Conservation (phyloP, 2,888 invertebrate species). For the Rhaphigaster nebulosa region DNA sequence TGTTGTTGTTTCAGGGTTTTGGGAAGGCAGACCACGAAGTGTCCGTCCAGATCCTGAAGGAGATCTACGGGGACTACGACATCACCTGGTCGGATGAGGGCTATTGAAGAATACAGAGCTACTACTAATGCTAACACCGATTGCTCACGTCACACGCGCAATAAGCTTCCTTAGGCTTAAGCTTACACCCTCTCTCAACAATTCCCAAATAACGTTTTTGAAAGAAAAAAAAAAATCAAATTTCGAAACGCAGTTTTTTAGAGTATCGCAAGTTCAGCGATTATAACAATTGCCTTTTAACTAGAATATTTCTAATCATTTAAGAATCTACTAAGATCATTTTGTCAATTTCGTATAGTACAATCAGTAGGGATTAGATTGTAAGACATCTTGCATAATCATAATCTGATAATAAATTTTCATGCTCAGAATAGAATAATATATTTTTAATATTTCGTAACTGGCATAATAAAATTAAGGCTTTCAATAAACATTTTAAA, state of each 20-base stretch:
- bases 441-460: conserved; percentile 29
- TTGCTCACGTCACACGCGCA: conserved; percentile 1
- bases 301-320: background rate
- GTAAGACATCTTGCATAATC: background rate
- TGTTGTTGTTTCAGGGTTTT: conserved; percentile 76
- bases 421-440: conserved; percentile 5
- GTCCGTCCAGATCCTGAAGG: conserved; percentile 81
- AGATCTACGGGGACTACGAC: conserved; percentile 80
- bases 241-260: background rate
- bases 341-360: conserved; percentile 35
- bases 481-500: background rate
- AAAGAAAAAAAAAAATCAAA: background rate
- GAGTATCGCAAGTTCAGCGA: background rate
- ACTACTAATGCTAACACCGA: background rate
- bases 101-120: conserved; percentile 72
- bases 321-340: background rate
- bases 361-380: background rate
- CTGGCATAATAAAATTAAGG: background rate
- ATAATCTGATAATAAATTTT: background rate
- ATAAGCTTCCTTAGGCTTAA: conserved; percentile 18
- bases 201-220: background rate
- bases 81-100: conserved; percentile 90
- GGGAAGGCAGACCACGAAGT: conserved; percentile 91
- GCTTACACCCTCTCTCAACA: background rate
- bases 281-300: background rate